These are phyloP conservation scores for Ondatra zibethicus DNA, from an alignment of 2,113 vertebrate genomes.

Conservation along the genomic window DNA sequence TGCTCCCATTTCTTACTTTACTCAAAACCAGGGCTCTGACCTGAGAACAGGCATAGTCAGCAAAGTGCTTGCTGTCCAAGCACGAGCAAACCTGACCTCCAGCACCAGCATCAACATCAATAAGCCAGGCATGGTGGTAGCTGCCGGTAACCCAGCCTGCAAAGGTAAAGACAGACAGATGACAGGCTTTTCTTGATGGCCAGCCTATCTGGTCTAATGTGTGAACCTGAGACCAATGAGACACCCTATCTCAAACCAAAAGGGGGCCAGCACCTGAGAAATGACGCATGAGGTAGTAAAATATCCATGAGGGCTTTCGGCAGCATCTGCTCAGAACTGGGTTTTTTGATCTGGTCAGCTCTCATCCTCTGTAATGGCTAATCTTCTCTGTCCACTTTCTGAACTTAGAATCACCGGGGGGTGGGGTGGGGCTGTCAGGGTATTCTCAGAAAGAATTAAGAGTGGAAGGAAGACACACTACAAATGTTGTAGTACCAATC, in stretches of 20 bases:
- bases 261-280: background rate
- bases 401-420: background rate
- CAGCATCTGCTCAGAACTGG: background rate
- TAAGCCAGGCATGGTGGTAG: background rate
- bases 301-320: background rate
- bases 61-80: too few species aligned
- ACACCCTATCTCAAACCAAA: background rate
- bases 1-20: background rate
- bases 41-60: background rate
- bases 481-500: background rate
- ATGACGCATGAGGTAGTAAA: background rate
- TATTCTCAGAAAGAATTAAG: background rate
- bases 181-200: background rate
- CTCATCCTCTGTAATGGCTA: background rate
- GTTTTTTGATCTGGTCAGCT: background rate
- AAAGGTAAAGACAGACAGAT: background rate
- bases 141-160: background rate
- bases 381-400: background rate
- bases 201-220: background rate
- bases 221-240: background rate
- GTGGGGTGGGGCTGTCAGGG: background rate
- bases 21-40: background rate
- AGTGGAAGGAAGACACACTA: background rate
- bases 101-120: background rate
- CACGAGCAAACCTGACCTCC: background rate